Conservation (phyloP, 2,888 invertebrate species). For the Pterobdella sp. region DNA sequence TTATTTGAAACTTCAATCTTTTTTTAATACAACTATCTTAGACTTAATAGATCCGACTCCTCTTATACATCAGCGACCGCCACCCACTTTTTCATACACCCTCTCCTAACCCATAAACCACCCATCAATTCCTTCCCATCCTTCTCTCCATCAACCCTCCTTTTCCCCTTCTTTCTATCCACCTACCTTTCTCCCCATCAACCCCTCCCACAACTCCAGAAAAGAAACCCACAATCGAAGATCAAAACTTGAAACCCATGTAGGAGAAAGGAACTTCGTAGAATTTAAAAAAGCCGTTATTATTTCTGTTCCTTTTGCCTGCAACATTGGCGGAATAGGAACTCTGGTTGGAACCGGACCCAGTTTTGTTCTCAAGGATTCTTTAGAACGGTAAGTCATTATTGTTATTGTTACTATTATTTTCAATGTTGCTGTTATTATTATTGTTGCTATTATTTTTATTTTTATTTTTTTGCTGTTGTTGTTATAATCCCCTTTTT, state of each 20-base stretch:
- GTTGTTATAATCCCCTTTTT: not conserved
- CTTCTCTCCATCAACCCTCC: not conserved
- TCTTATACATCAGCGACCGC: too few relatives aligned
- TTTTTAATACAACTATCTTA: too few relatives aligned
- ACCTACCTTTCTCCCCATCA: not conserved
- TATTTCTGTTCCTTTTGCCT: conserved; percentile 32
- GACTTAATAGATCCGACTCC: too few relatives aligned
- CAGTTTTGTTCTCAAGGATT: conserved; percentile 50
- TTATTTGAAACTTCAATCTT: too few relatives aligned
- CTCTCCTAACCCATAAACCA: not conserved
- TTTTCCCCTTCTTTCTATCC: not conserved
- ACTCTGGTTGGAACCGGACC: conserved; percentile 51
- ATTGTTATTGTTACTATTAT: not conserved
- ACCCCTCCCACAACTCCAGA: not conserved
- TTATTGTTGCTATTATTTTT: not conserved
- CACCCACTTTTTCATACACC: not conserved
- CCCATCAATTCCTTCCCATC: not conserved
- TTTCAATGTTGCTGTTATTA: not conserved
- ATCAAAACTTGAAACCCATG: not conserved
- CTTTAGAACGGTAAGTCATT: conserved; percentile 41
- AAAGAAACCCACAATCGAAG: too few relatives aligned
- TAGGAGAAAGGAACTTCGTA: conserved; percentile 26
- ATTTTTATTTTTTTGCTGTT: too few relatives aligned
- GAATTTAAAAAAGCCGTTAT: conserved; percentile 30
- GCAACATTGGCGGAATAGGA: conserved; percentile 51